Evolutionary conservation across 1,140 invertebrate genomes (phyloP).

Genomic region (Sarcophaga bullata): DNA sequence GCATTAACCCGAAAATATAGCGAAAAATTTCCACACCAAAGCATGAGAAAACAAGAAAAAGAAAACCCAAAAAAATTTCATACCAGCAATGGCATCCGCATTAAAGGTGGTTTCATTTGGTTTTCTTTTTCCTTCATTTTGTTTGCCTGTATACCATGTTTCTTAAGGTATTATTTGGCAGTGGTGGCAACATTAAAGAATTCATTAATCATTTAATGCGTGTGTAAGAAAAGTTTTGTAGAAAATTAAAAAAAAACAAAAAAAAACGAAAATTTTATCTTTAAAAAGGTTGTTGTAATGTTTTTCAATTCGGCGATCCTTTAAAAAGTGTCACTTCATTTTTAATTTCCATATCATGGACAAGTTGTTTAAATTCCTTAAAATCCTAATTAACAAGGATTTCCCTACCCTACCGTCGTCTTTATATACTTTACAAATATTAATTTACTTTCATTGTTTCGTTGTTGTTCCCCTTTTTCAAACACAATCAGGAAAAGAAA

Average conservation of each 20-base stretch:
- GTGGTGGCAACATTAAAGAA: background rate
- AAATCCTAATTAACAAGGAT: background rate
- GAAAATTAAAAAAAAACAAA: background rate
- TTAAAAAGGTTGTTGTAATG: too few species aligned
- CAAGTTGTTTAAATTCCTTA: too few species aligned
- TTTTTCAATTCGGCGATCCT: too few species aligned
- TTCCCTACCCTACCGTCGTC: background rate
- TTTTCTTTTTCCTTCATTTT: background rate
- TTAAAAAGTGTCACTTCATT: too few species aligned
- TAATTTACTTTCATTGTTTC: slow-evolving; percentile 2
- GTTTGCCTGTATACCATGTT: background rate
- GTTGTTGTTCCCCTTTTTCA: background rate
- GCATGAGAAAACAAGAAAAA: background rate
- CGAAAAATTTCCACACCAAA: background rate
- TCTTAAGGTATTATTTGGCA: too few species aligned
- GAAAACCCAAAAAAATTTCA: background rate
- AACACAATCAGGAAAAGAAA: too few species aligned
- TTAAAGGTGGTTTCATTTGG: background rate
- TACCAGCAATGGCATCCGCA: background rate
- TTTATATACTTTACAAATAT: background rate
- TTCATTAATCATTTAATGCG: background rate
- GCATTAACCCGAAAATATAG: background rate
- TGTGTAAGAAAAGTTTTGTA: background rate
- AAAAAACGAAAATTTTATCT: too few species aligned
- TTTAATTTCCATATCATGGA: too few species aligned